Evolutionary conservation across 64 coral and sea anemone species (phyloP), one percentile per base, ranked within the genome.

Genomic region (Pocillopora verrucosa): DNA sequence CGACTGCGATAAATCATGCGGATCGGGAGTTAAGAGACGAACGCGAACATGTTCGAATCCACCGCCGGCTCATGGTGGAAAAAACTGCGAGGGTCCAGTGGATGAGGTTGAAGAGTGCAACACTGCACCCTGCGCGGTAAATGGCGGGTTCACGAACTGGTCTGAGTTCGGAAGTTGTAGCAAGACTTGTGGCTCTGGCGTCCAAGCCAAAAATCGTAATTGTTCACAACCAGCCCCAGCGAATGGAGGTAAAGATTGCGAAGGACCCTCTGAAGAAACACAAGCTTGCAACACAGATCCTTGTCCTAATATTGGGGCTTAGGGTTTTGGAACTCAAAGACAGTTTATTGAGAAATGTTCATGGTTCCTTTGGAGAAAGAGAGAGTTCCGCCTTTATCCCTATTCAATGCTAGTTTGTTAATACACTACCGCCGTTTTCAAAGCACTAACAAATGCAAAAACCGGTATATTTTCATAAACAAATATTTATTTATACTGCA

Each of bases 71-170:
- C 63, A 84, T 0, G 64, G 76, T 38, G 90, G 90, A 6, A 92
- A 87, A 24, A 84, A 78, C 60, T 92, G 90, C 16, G 61, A 76
- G 11, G 82, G 82, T 15, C 64, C 82, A 9, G 22, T 19, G 11
- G 82, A 85, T 22, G 36, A 85, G 26, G 63, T 85, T 17, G 36
- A 85, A 45, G 82, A 57, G 14, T 85, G 82, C 64, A 85, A 85
- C 37, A 19, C 22, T 3, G 13, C 16, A 76, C 87, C 60, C 74
- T 80, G 75, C 60, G 58, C 75, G 11, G 72, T 89, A 72, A 70
- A 89, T 76, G 92, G 92, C 12, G 92, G 87, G 10, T 93, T 88
- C 63, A 61, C 80, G 10, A 80, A 89, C 0, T 93, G 92, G 92
- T 9, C 57, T 3, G 80, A 70, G 4, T 93, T 80, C 61, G 80